These are phyloP conservation scores for Spinus olivaceus DNA, from an alignment of 2,797 vertebrate genomes.

Conservation along the genomic window DNA sequence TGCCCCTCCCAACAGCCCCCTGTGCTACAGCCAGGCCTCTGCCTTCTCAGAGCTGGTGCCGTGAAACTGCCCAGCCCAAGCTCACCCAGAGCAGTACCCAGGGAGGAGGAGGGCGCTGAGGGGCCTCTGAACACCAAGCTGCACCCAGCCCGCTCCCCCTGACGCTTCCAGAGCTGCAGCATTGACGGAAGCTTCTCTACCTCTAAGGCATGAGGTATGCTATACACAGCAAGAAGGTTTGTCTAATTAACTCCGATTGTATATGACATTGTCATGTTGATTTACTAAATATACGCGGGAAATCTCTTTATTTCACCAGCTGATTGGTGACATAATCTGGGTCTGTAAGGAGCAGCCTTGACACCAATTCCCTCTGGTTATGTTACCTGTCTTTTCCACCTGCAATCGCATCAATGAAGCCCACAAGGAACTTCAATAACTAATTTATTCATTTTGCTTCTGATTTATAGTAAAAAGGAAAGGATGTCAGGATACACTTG, in stretches of 20 bases:
- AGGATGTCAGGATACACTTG: conserved; percentile 66
- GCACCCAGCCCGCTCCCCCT: neutral
- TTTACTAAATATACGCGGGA: conserved; percentile 73
- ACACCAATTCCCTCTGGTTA: conserved; percentile 76
- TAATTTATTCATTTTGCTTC: conserved; percentile 75
- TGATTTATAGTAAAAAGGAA: conserved; percentile 68
- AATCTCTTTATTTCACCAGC: conserved; percentile 74
- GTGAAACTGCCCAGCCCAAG: neutral
- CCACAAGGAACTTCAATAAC: conserved; percentile 71
- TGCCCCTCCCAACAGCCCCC: neutral
- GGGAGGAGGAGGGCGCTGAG: neutral
- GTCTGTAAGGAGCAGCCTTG: conserved; percentile 65
- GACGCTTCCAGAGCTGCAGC: neutral
- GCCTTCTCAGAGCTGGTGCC: neutral
- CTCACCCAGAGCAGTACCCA: neutral
- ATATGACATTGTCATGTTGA: conserved; percentile 77
- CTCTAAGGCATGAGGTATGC: conserved; percentile 66
- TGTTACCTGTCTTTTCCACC: conserved; percentile 77
- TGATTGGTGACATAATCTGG: conserved; percentile 69
- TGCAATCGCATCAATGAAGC: conserved; percentile 73
- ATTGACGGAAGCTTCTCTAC: conserved; percentile 12
- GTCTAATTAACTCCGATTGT: conserved; percentile 75
- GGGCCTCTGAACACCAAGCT: neutral
- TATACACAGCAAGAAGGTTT: conserved; percentile 43
- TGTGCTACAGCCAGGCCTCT: neutral